Evolutionary conservation across 2,797 vertebrate genomes (phyloP), one percentile per base, ranked within the genome.

Genomic region (Philypnodon macrostomus): DNA sequence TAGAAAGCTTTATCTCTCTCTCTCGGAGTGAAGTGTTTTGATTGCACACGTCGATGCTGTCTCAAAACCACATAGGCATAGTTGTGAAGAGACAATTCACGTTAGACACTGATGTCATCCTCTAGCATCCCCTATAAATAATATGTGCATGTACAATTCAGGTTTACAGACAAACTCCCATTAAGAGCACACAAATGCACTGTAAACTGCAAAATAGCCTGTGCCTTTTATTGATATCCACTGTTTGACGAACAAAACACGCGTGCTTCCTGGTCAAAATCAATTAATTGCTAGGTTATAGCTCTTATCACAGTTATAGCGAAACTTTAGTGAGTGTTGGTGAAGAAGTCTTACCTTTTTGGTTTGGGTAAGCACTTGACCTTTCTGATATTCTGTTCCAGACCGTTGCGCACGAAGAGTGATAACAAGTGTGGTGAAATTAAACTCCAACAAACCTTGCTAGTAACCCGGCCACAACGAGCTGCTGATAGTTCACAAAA

Each of bases 21-120:
- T 0, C 26, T n/a, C 1, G 0, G 21, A 72, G 72, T 78, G 67
- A 74, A 44, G 3, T 4, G 24, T 53, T 74, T 30, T 78, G 72
- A 83, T 80, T 79, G 13, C 23, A 34, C 30, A 47, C 10, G 1
- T n/a, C 2, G 10, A 29, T 16, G 18, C 7, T 14, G 15, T 1
- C 51, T 57, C 57, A 58, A 81, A 81, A 83, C 78, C 65, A 8
- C 71, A 77, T 0, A 3, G 1, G 17, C 16, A 39, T 0, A 61
- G 37, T 21, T 64, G 47, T 21, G 5, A 9, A 2, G 9, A 13
- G 7, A n/a, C 14, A 16, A 26, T 0, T 1, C 24, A 27, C 29
- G 27, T 24, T 30, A 44, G 41, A 17, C n/a, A n/a, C n/a, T n/a
- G 41, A 2, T 27, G 13, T 5, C 8, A 10, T 69, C 13, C 41